Evolutionary conservation across 1,140 invertebrate species (phyloP), one percentile per base, ranked within the genome.

Genomic region (Tetramorium parvispinum): DNA sequence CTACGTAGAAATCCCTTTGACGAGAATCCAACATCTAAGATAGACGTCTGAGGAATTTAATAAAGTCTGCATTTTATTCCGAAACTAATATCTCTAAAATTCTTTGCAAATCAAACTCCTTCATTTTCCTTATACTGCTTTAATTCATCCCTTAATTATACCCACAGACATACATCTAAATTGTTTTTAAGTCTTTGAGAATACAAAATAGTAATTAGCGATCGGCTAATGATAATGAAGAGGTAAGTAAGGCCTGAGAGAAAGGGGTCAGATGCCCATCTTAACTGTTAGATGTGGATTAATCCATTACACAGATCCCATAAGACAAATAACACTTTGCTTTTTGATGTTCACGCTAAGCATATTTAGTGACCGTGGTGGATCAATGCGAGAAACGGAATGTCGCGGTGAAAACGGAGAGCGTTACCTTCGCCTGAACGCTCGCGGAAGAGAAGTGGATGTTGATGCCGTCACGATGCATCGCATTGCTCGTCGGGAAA

Each of bases 11-110:
- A 40, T 46, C 5, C 16, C 7, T 57, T 16, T 18, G 3, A 53
- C 6, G 46, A 59, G 11, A 27, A 11, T 27, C n/a, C 40, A 53
- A 73, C n/a, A 21, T 46, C 11, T 73, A 83, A 49, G 24, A 6
- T 43, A 13, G 13, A 57, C 37, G 2, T 46, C 3, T 71, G 18
- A 46, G 11, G 6, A 82, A n/a, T 71, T 68, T 82, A 82, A 82
- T 82, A 82, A 82, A 82, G 18, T 59, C 66, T 21, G 18, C 53
- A 16, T 55, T 18, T 81, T 6, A 59, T 49, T 75, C 27, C n/a
- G 21, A 73, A 16, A 59, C n/a, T 3, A 40, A 11, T 32, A 51
- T 46, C 21, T 53, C 0, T 59, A 43, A 83, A 37, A 46, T 75
- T 75, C 13, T 43, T 73, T 59, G 8, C 40, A 10, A 59, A 49